phyloP scores from a whole-genome alignment of 2,888 invertebrate species.

The Synanthedon formicaeformis region DNA sequence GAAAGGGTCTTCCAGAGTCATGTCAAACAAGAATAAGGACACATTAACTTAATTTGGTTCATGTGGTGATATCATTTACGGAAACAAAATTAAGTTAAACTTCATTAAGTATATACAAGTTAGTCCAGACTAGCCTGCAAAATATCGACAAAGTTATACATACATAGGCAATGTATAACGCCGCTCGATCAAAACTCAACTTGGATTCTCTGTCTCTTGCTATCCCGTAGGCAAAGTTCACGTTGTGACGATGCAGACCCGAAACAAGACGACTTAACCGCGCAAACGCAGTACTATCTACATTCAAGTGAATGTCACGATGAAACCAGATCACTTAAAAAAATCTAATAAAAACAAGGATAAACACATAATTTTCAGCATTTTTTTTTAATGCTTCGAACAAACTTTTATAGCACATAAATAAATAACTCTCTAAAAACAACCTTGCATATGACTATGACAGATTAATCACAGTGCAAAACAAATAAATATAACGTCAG shows the following conservation, averaged over 20 bases:
- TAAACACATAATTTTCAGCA: no score
- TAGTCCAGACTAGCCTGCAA: conserved; percentile 52
- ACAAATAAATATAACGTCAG: no score
- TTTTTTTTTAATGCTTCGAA: no score
- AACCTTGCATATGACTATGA: no score
- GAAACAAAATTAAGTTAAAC: conserved; percentile 11
- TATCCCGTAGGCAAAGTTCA: conserved; percentile 26
- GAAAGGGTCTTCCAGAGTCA: conserved; percentile 99
- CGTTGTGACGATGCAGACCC: conserved; percentile 22
- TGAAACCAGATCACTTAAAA: neutral
- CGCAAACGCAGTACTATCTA: neutral
- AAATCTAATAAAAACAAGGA: neutral
- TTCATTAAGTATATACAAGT: conserved; percentile 13
- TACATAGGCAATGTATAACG: conserved; percentile 25
- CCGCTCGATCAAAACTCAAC: conserved; percentile 35
- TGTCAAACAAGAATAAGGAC: conserved; percentile 73
- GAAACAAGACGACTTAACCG: neutral
- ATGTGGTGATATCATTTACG: conserved; percentile 30
- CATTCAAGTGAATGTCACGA: neutral
- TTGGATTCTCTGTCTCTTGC: conserved; percentile 50
- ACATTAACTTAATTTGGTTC: conserved; percentile 30
- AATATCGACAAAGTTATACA: conserved; percentile 57
- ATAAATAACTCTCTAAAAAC: no score
- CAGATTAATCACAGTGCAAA: no score
- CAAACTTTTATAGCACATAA: no score